Base-by-base conservation (phyloP, 1,140 invertebrate genomes). In the Drosophila bocqueti region DNA sequence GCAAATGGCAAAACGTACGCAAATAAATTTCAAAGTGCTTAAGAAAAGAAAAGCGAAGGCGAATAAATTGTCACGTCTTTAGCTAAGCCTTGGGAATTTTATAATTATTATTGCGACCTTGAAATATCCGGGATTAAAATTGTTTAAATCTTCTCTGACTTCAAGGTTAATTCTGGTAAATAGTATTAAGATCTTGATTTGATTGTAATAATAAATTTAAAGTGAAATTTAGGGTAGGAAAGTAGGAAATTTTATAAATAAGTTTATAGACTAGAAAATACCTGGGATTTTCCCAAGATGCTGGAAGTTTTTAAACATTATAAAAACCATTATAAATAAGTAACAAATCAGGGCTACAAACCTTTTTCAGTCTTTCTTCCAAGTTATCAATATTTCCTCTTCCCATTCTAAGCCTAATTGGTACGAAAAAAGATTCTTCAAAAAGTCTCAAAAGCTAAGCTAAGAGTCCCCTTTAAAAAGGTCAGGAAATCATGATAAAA, bases 371-470 rank as follows among this genome's bases (percentile, higher is more conserved):
- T 0, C 11, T n/a, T 15, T 54, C 4, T 10, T 4, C 4, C 15
- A 24, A 38, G 4, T 16, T 38, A 16, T 2, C 13, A 21, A 24
- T 21, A 21, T 24, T 24, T 3, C n/a, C 21, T 2, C 5, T 54
- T 36, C 8, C n/a, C 2, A 38, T 36, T 36, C 13, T 16, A 15
- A 10, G 13, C 4, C 18, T 55, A 26, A 57, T 55, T 26, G 36
- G 21, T 38, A 38, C 38, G 5, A 54, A 42, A 64, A 74, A 49
- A 59, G 34, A 54, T 29, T 29, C 18, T 2, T 52, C 36, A 21
- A 72, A 54, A 80, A 80, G 65, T 85, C 86, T 72, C 31, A 8
- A 42, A 46, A n/a, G 50, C 8, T 29, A 43, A 66, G 46, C 55
- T n/a, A 62, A 57, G 43, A 34, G 15, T 49, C 47, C 42, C 15